Evolutionary conservation across 2,888 invertebrate genomes (phyloP), one percentile per base, ranked within the genome.

Genomic region (Nasonia oneida): DNA sequence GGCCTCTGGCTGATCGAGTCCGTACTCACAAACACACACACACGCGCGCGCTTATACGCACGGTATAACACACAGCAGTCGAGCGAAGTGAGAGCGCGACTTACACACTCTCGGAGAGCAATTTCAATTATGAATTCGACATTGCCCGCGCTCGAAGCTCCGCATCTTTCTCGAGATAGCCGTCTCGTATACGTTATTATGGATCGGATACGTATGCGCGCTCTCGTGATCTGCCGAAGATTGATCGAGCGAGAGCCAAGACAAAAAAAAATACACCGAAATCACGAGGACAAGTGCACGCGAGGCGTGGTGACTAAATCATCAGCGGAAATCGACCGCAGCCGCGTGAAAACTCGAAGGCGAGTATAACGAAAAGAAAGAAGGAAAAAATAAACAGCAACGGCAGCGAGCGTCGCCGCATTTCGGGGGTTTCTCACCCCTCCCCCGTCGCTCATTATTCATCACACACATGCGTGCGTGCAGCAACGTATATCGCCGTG

Each of bases 111-210:
- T 29, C 29, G 29, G 29, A n/a, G 64, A 86, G 81, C 77, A 81
- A 86, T 86, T 86, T 81, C 86, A 74, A 81, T 84, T 81, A 84
- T 78, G 76, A 86, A 86, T 84, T 81, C 79, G 86, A 84, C 81
- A 81, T 77, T 81, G 73, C 47, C 29, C 29, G 29, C 74, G 74
- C 42, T 50, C 47, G 74, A 47, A 47, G 47, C 23, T 42, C 23
- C 47, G 23, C 47, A 14, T 50, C 47, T 74, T 23, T 42, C 53
- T 53, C 53, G 50, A 1, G 50, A 6, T n/a, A 29, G 29, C 70
- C 37, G 33, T 37, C 15, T 29, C 37, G 29, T 37, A 29, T 29
- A 6, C 37, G 14, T 15, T 70, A 33, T 70, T 15, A 33, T 1
- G 10, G 18, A 57, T 57, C 57, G 57, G n/a, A 57, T 57, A 5